Evolutionary conservation across 2,113 vertebrate genomes (phyloP).

Genomic region (Lepisosteus oculatus): DNA sequence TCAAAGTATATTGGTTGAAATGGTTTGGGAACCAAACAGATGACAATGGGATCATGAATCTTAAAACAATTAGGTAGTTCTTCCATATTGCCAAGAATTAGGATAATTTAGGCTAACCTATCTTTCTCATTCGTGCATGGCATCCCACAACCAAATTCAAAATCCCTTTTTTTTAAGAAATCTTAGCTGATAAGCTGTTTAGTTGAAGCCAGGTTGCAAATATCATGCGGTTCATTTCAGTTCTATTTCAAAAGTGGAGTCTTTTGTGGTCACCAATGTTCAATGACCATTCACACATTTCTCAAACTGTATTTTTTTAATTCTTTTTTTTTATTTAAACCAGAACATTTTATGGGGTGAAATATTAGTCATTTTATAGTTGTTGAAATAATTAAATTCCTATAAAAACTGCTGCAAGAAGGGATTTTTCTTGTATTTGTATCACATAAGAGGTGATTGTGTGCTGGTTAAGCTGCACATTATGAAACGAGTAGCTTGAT

Average conservation of each 20-base stretch:
- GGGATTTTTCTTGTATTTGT: background rate
- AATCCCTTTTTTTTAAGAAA: background rate
- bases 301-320: background rate
- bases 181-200: background rate
- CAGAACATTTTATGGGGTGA: constrained; percentile 13
- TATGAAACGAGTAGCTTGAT: background rate
- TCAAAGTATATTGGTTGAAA: constrained; percentile 38
- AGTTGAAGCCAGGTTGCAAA: background rate
- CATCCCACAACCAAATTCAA: background rate
- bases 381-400: background rate
- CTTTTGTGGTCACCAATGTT: background rate
- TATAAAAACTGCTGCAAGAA: background rate
- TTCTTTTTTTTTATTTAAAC: constrained; percentile 5
- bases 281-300: background rate
- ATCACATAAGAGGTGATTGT: background rate
- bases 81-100: background rate
- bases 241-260: background rate
- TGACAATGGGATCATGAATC: constrained; percentile 41
- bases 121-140: constrained; percentile 2
- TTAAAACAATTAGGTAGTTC: background rate
- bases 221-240: background rate
- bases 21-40: constrained; percentile 41
- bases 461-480: background rate
- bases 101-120: background rate
- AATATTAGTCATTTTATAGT: background rate